phyloP scores from a whole-genome alignment of 2,888 invertebrate species.

The Aphelenchoides bicaudatus region DNA sequence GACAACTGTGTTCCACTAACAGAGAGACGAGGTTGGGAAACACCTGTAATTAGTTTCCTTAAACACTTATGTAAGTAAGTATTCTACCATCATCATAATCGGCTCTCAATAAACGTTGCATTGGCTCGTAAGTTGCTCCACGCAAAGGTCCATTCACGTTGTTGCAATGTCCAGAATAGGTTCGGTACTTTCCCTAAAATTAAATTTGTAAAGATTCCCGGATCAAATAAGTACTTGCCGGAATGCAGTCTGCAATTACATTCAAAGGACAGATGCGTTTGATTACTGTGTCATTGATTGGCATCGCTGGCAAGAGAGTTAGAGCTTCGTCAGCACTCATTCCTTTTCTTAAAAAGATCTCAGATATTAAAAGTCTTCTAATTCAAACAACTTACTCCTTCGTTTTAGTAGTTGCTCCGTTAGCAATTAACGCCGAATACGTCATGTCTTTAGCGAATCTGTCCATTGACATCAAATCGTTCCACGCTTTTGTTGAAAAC shows the following conservation, averaged over 20 bases:
- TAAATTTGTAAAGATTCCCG: too few relatives aligned
- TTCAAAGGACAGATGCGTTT: conserved; percentile 50
- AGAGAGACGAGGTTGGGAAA: conserved; percentile 30
- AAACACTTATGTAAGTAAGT: neutral
- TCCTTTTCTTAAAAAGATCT: conserved; percentile 4
- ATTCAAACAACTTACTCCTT: conserved; percentile 29
- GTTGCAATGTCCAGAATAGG: conserved; percentile 60
- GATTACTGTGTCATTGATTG: conserved; percentile 41
- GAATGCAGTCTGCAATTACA: conserved; percentile 55
- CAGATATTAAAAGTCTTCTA: neutral
- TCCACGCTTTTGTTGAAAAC: conserved; percentile 38
- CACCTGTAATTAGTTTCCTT: conserved; percentile 8
- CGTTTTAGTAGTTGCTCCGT: conserved; percentile 41
- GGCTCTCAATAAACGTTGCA: conserved; percentile 50
- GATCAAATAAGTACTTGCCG: too few relatives aligned
- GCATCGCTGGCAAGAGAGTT: conserved; percentile 31
- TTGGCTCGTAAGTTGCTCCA: conserved; percentile 55
- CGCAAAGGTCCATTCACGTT: conserved; percentile 56
- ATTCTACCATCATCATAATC: conserved; percentile 55
- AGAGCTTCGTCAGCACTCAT: neutral
- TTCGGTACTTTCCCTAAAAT: conserved; percentile 58
- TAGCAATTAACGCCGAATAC: conserved; percentile 52
- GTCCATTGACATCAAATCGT: conserved; percentile 40
- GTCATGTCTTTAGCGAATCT: conserved; percentile 54
- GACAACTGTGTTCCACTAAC: conserved; percentile 38